Evolutionary conservation across 2,113 vertebrate genomes (phyloP).

Genomic region (Brachypodius melanocephalos): DNA sequence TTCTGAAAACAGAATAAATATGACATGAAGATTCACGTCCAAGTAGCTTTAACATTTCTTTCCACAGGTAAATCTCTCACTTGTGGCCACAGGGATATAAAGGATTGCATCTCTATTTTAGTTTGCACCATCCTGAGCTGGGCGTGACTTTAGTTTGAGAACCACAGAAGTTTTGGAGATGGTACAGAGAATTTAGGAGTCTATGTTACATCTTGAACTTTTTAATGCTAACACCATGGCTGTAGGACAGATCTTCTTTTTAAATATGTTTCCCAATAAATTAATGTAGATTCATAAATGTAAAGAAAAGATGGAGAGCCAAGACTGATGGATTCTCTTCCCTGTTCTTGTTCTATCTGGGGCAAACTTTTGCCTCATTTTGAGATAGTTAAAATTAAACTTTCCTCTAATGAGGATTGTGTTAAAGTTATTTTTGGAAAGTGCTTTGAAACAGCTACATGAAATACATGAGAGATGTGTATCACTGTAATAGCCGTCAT

Average conservation of each 20-base stretch:
- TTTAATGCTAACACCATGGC: fast-evolving
- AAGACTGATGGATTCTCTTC: neutral
- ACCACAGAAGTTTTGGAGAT: neutral
- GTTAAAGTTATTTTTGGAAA: neutral
- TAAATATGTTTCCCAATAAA: neutral
- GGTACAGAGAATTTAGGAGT: neutral
- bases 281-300: neutral
- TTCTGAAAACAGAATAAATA: neutral
- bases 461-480: neutral
- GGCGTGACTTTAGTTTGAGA: neutral
- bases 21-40: fast-evolving
- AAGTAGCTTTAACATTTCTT: neutral
- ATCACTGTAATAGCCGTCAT: neutral
- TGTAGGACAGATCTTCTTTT: neutral
- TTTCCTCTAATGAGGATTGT: neutral
- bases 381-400: neutral
- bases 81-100: neutral
- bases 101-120: neutral
- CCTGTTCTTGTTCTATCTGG: neutral
- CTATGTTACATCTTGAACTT: neutral
- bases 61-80: neutral
- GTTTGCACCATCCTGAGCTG: neutral
- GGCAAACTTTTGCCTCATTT: neutral
- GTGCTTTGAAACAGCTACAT: neutral
- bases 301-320: neutral